Percentiles rank a stretch among this genome's conserved stretches.
Conservation (phyloP, 1,140 invertebrate genomes). For the Solen grandis region DNA sequence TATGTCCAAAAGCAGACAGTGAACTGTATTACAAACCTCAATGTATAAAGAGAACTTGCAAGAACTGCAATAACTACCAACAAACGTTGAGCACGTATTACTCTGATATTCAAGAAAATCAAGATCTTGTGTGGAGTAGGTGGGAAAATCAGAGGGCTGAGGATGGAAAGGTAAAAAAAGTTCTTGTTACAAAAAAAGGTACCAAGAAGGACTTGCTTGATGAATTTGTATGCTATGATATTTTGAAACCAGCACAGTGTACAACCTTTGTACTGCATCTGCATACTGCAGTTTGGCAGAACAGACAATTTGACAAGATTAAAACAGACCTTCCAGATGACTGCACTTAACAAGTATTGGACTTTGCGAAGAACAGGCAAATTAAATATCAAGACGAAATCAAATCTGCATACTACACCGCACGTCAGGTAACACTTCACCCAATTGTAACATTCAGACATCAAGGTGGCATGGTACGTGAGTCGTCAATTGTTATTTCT, state of each 20-base stretch:
- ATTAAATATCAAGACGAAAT: constrained; percentile 53
- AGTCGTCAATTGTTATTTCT: constrained; percentile 28
- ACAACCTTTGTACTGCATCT: constrained; percentile 51
- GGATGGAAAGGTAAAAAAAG: neutral
- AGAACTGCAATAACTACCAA: neutral
- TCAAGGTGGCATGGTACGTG: too few species aligned
- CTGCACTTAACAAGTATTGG: constrained; percentile 41
- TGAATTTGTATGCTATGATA: constrained; percentile 43
- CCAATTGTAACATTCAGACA: constrained; percentile 53
- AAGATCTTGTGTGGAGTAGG: constrained; percentile 38
- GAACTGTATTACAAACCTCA: constrained; percentile 12
- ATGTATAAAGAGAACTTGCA: neutral
- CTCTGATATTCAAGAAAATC: constrained; percentile 16
- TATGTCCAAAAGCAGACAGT: neutral
- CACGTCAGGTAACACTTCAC: constrained; percentile 53
- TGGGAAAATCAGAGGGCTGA: constrained; percentile 23
- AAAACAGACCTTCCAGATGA: constrained; percentile 41
- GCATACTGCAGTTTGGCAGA: constrained; percentile 55
- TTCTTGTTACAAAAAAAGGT: constrained; percentile 39
- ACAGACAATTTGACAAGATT: constrained; percentile 34
- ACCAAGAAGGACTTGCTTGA: constrained; percentile 4
- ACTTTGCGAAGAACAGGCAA: constrained; percentile 61
- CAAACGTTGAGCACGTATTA: neutral
- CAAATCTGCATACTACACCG: constrained; percentile 30
- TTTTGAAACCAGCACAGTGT: constrained; percentile 22